A percentile compares a stretch with the other conserved stretches of the same genome.
These are phyloP conservation scores for Haliaeetus leucogaster DNA, from an alignment of 2,113 vertebrate species.

Conservation along the genomic window DNA sequence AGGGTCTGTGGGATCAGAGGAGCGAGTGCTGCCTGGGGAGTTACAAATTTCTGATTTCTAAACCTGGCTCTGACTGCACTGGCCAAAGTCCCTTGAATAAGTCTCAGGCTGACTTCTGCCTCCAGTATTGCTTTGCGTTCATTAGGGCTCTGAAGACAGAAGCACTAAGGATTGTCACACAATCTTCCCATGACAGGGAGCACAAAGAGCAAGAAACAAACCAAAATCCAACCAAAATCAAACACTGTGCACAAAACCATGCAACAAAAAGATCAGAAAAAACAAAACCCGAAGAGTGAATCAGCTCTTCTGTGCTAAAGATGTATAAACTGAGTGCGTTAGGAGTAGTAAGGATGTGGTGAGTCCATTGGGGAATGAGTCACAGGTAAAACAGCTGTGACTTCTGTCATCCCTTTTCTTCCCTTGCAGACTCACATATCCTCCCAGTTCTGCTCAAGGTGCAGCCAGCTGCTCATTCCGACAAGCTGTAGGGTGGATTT, in stretches of 20 bases:
- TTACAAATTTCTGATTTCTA: background rate
- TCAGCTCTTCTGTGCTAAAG: background rate
- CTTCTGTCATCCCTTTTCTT: background rate
- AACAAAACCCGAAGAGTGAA: background rate
- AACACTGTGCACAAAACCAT: background rate
- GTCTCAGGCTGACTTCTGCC: background rate
- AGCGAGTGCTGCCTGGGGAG: background rate
- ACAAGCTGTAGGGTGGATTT: background rate
- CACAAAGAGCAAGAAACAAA: background rate
- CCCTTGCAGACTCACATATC: background rate
- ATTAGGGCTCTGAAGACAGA: background rate
- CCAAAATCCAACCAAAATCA: background rate
- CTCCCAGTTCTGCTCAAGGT: background rate
- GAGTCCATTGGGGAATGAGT: background rate
- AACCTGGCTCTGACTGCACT: background rate
- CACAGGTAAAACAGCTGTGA: background rate
- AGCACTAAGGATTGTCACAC: background rate
- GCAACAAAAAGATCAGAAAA: background rate
- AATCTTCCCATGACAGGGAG: background rate
- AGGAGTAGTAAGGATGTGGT: background rate
- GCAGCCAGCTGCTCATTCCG: background rate
- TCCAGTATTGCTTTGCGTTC: background rate
- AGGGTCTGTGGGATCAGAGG: background rate
- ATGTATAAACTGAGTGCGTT: background rate
- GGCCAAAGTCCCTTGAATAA: background rate